Evolutionary conservation across 2,797 vertebrate genomes (phyloP).

Genomic region (Sebastes taczanowskii): DNA sequence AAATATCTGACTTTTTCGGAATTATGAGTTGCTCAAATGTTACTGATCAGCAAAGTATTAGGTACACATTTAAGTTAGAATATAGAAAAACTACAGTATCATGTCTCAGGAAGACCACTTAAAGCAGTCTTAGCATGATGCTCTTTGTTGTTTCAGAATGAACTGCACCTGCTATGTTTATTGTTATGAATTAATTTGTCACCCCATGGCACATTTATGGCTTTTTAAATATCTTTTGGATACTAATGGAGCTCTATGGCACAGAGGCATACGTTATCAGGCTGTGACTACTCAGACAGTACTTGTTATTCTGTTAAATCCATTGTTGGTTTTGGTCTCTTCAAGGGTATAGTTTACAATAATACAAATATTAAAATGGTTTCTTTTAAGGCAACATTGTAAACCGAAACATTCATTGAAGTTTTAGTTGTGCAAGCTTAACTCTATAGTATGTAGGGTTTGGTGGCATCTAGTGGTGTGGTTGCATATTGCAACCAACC

Average conservation of each 20-base stretch:
- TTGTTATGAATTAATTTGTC: not conserved
- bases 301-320: not conserved
- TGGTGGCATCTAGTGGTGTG: too few relatives aligned
- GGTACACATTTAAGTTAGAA: too few relatives aligned
- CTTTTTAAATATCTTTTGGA: not conserved
- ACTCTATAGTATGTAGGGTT: accelerated
- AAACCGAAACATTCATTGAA: too few relatives aligned
- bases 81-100: too few relatives aligned
- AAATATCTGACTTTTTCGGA: too few relatives aligned
- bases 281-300: too few relatives aligned
- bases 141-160: not conserved
- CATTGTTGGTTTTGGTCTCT: not conserved
- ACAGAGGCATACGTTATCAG: too few relatives aligned
- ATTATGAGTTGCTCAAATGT: too few relatives aligned
- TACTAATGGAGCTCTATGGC: too few relatives aligned
- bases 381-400: too few relatives aligned
- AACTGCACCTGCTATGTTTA: not conserved
- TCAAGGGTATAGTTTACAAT: not conserved
- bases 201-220: not conserved
- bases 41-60: too few relatives aligned
- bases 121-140: not conserved
- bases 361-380: not conserved
- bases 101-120: not conserved
- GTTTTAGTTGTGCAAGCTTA: not conserved
- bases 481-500: too few relatives aligned